Conservation (phyloP, 2,113 vertebrate genomes). For the Myrmecophaga tridactyla region DNA sequence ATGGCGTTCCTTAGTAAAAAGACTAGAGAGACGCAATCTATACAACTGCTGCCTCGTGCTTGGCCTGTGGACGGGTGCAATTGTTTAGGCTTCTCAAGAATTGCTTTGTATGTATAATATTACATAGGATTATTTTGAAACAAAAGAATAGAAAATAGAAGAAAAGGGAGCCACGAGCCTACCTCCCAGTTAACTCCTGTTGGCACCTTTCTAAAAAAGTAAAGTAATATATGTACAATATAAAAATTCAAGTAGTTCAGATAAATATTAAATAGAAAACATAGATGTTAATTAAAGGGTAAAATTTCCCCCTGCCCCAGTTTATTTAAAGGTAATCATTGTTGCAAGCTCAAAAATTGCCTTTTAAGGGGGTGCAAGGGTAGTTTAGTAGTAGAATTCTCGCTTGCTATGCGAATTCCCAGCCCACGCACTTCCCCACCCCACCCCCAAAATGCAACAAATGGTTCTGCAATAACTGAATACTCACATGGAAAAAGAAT, state of each 20-base stretch:
- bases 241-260: conserved; percentile 11
- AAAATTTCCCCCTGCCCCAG: neutral
- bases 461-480: too few species aligned
- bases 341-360: neutral
- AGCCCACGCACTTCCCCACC: too few species aligned
- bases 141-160: conserved; percentile 9
- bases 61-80: neutral
- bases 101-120: neutral
- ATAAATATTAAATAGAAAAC: conserved; percentile 37
- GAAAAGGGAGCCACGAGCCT: neutral
- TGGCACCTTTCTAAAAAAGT: neutral
- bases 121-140: neutral
- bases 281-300: neutral
- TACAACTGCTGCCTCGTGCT: neutral
- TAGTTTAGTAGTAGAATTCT: too few species aligned
- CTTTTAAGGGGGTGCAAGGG: too few species aligned
- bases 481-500: too few species aligned
- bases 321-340: conserved; percentile 41
- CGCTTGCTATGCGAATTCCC: too few species aligned
- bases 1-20: neutral
- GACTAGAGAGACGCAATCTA: neutral
- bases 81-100: neutral
- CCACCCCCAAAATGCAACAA: too few species aligned
- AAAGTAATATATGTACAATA: neutral
- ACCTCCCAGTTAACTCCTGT: neutral